Conservation (phyloP, 2,888 invertebrate genomes). For the Archips xylosteana region DNA sequence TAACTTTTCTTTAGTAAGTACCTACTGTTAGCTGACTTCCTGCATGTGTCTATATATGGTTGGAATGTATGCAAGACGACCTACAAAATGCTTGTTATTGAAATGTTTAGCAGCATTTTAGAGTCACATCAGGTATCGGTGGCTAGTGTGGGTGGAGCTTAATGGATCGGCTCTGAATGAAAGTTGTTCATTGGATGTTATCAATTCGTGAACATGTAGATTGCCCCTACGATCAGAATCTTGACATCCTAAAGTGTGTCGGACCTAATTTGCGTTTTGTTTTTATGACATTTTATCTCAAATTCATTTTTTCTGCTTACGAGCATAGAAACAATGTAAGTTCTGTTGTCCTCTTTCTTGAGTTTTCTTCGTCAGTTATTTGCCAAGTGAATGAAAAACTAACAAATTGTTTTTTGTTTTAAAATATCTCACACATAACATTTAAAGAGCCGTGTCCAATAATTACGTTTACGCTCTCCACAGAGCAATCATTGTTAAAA, state of each 20-base stretch:
- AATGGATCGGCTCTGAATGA: conserved; percentile 71
- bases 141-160: conserved; percentile 76
- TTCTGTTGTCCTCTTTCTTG: background rate
- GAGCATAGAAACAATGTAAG: background rate
- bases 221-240: conserved; percentile 64
- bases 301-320: background rate
- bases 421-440: conserved; percentile 29
- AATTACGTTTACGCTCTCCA: conserved; percentile 39
- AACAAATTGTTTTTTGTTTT: background rate
- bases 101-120: conserved; percentile 62
- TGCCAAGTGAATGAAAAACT: background rate
- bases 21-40: too few species aligned
- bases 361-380: background rate
- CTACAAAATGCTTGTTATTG: background rate
- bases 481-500: conserved; percentile 42
- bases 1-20: too few species aligned
- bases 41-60: background rate
- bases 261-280: conserved; percentile 27
- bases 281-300: conserved; percentile 4
- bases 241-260: conserved; percentile 32
- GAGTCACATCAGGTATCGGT: conserved; percentile 56
- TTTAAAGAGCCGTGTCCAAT: conserved; percentile 27
- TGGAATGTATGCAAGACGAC: background rate
- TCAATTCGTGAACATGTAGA: conserved; percentile 74
- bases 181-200: conserved; percentile 81